Evolutionary conservation across 2,888 invertebrate species (phyloP).

Genomic region (Lissonota sp.): DNA sequence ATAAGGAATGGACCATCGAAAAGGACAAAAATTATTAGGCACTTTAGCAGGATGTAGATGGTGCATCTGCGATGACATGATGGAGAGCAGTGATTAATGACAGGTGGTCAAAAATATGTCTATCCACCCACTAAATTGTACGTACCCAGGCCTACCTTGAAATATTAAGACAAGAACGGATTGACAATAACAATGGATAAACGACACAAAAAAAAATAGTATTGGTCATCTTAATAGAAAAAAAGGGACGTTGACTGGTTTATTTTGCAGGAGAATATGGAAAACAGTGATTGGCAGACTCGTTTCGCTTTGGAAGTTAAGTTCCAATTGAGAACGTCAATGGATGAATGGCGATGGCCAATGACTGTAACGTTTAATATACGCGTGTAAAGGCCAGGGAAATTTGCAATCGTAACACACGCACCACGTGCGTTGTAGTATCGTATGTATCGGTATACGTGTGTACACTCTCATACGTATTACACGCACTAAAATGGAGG

Average conservation of each 20-base stretch:
- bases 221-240: too few relatives aligned
- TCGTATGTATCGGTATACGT: conserved; percentile 1
- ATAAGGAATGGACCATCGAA: too few relatives aligned
- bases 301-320: background rate
- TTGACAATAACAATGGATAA: too few relatives aligned
- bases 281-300: background rate
- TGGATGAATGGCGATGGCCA: conserved; percentile 23
- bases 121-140: too few relatives aligned
- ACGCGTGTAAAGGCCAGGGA: conserved; percentile 13
- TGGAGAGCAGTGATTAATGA: too few relatives aligned
- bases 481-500: conserved; percentile 27
- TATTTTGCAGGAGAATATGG: background rate
- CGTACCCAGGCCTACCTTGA: too few relatives aligned
- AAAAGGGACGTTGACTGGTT: background rate
- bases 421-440: conserved; percentile 7
- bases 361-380: conserved; percentile 9
- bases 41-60: too few relatives aligned
- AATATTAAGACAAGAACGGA: too few relatives aligned
- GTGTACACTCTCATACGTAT: background rate
- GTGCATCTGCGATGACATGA: too few relatives aligned
- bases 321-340: background rate
- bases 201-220: too few relatives aligned
- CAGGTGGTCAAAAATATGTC: too few relatives aligned
- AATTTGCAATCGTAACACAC: conserved; percentile 28
- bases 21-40: too few relatives aligned